Base-by-base conservation (phyloP, 2,888 invertebrate genomes). In the Eupithecia vulgata region DNA sequence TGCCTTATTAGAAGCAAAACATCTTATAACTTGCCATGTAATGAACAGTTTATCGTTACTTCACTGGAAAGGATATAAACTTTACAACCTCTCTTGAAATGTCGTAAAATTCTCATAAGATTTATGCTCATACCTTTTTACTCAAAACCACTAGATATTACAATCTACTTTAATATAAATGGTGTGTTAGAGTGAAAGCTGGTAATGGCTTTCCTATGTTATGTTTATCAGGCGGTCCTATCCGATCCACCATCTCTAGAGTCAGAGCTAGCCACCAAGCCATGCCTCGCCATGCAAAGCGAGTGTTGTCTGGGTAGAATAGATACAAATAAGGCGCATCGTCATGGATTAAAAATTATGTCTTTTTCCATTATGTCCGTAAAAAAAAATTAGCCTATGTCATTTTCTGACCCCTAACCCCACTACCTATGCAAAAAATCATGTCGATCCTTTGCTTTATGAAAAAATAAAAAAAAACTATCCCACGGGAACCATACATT, bases 61-160 rank as follows among this genome's bases (percentile, higher is more conserved):
- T 85, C 82, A 85, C 85, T 86, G 81, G 78, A 83, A 84, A 84
- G 83, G 83, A 79, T 81, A 81, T 87, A 82, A 85, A 83, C 72
- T 78, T 86, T 83, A 86, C 81, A 82, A 77, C 81, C 82, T 78
- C 82, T 85, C 83, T 79, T 80, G 81, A 82, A 86, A 83, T 82
- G 82, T 84, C 81, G 80, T 87, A 84, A 87, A 83, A 84, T 76
- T 81, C 78, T 77, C 80, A 75, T 80, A 74, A 79, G 82, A 87
- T 86, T 86, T 87, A 86, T 82, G 83, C 79, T 70, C 82, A 73
- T 83, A 81, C 83, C 84, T 87, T 86, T 86, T 85, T 86, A 85
- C 84, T 83, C 81, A 72, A 79, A 77, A 83, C 83, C 86, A 83
- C 81, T 82, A 82, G 81, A 82, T 83, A 85, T 82, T 81, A 81